Evolutionary conservation across 2,797 vertebrate genomes (phyloP), one percentile per base, ranked within the genome.

Genomic region (Gouania willdenowi): DNA sequence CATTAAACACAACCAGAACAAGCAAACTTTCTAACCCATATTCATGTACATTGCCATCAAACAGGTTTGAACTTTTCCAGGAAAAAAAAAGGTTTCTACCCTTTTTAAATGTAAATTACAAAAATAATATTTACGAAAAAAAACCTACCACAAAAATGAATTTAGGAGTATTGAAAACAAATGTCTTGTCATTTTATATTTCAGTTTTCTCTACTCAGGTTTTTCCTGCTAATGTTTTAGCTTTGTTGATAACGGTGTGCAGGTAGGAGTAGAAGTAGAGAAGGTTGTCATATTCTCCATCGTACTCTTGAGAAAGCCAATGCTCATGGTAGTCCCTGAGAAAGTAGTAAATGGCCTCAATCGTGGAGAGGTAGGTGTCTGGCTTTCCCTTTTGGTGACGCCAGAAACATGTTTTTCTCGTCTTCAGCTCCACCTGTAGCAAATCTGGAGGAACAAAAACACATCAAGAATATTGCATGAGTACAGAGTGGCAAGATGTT

Each of bases 271-370:
- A 99, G 84, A 98, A 99, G 78, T 95, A 99, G 44, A 99, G 88
- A 26, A 99, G 82, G 69, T 98, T 95, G 54, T 99, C 97, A 24
- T 98, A 98, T 40, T 98, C 91, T 69, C 96, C 96, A 1, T 63
- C 66, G 54, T 98, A 98, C 46, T 84, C 85, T 45, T 88, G 80
- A 56, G 78, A 72, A 54, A 94, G 72, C 69, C 92, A 55, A 9
- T 87, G 87, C 55, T 82, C 74, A 6, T 97, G 94, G 61, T 94
- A 95, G 69, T 98, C 97, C 52, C 91, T 91, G 26, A 98, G 75
- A 60, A 98, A 98, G 81, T 97, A 98, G 75, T 97, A 98, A 76
- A 99, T 90, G 0, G 97, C 97, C 85, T 99, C 97, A 16, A 99
- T 97, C 3, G 96, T 98, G 33, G 97, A 90, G 17, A 99, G 87